Evolutionary conservation across 2,113 vertebrate species (phyloP).

Genomic region (Herpetotheres cachinnans): DNA sequence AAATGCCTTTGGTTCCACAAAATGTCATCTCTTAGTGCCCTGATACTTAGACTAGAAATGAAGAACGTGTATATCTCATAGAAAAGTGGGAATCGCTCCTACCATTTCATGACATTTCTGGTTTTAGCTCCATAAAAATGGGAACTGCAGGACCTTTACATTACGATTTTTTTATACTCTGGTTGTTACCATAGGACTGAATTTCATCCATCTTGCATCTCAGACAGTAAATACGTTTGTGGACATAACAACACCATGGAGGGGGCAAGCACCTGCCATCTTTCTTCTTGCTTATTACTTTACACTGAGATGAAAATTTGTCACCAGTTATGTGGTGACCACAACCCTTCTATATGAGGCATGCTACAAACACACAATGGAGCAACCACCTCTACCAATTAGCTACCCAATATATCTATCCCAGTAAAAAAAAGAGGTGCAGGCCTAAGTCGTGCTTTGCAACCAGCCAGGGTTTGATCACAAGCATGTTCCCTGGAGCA

Average conservation of each 20-base stretch:
- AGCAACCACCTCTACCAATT: background rate
- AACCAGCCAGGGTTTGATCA: background rate
- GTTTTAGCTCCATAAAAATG: background rate
- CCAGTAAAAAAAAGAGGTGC: background rate
- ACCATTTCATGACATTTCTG: background rate
- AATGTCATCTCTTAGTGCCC: background rate
- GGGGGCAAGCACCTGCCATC: background rate
- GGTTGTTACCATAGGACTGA: background rate
- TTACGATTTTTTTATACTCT: background rate
- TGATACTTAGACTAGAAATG: background rate
- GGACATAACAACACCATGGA: background rate
- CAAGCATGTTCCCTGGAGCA: background rate
- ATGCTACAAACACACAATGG: background rate
- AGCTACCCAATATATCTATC: background rate
- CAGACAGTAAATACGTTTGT: background rate
- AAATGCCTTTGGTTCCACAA: background rate
- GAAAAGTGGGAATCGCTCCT: background rate
- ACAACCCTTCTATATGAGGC: background rate
- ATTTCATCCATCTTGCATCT: background rate
- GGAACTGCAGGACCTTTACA: background rate
- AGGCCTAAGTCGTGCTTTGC: background rate
- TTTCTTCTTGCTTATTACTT: background rate
- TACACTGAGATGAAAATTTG: background rate
- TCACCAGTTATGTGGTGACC: background rate
- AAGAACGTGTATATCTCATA: background rate